Evolutionary conservation across 2,797 vertebrate genomes (phyloP).

Genomic region (Tauraco hartlaubi): DNA sequence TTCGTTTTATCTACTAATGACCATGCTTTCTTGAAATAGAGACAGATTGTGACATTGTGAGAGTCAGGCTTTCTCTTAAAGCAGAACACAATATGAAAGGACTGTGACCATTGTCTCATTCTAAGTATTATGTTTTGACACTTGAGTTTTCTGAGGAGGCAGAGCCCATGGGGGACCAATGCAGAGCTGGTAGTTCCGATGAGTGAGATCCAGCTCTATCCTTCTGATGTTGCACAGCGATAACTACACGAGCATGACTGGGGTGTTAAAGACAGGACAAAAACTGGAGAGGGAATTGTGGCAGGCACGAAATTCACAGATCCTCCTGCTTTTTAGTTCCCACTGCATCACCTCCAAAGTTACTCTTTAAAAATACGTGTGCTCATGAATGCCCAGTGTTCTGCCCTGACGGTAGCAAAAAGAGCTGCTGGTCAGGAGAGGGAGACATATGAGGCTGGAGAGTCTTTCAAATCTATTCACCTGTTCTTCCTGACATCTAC

Average conservation of each 20-base stretch:
- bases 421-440: background rate
- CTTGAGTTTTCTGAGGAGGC: background rate
- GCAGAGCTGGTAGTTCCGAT: background rate
- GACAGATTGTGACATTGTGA: background rate
- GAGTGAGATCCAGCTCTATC: background rate
- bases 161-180: background rate
- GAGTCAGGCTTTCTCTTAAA: background rate
- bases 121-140: background rate
- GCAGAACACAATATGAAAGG: background rate
- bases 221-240: background rate
- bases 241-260: background rate
- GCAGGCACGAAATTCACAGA: background rate
- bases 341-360: background rate
- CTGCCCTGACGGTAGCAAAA: background rate
- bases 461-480: background rate
- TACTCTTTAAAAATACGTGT: background rate
- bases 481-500: background rate
- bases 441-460: background rate
- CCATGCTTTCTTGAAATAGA: background rate
- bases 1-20: conserved; percentile 18
- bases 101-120: background rate
- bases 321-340: background rate
- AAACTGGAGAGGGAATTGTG: background rate
- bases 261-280: background rate
- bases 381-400: background rate